A percentile compares a stretch with the other conserved stretches of the same genome.
Conservation (phyloP, 2,888 invertebrate species). For the Chymomyza procnemis region DNA sequence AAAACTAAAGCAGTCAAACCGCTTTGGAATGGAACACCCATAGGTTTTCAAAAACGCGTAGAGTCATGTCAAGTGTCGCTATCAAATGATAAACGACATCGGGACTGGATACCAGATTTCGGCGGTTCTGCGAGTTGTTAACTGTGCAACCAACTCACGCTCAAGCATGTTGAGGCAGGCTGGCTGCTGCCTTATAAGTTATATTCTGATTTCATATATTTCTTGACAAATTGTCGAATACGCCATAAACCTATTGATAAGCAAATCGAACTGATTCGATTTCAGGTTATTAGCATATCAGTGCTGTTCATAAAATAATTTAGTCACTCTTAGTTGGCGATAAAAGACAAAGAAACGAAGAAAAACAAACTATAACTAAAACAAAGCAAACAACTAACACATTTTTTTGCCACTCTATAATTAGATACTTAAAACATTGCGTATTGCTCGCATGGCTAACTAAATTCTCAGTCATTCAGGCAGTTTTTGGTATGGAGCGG, state of each 20-base stretch:
- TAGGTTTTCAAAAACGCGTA: conserved; percentile 12
- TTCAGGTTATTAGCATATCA: not conserved
- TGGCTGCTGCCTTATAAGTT: no score
- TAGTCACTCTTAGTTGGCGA: not conserved
- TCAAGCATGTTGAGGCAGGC: not conserved
- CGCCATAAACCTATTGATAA: not conserved
- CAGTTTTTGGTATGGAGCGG: conserved; percentile 29
- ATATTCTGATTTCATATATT: not conserved
- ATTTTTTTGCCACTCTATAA: conserved; percentile 9
- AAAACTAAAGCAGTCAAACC: conserved; percentile 23
- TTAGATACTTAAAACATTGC: conserved; percentile 5
- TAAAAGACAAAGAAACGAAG: conserved; percentile 4
- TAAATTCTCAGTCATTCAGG: conserved; percentile 15
- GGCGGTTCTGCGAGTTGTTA: conserved; percentile 7
- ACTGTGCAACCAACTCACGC: not conserved
- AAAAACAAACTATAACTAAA: conserved; percentile 9
- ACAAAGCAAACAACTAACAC: conserved; percentile 5
- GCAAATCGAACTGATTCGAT: not conserved
- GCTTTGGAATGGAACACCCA: conserved; percentile 10
- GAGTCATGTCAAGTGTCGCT: conserved; percentile 6
- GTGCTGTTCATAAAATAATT: not conserved
- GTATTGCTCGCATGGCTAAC: conserved; percentile 3
- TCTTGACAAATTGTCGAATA: not conserved
- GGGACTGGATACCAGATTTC: conserved; percentile 22
- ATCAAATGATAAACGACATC: conserved; percentile 19